A percentile compares a stretch with the other conserved stretches of the same genome.
phyloP scores from a whole-genome alignment of 2,113 vertebrate species.

The Microtus pennsylvanicus region DNA sequence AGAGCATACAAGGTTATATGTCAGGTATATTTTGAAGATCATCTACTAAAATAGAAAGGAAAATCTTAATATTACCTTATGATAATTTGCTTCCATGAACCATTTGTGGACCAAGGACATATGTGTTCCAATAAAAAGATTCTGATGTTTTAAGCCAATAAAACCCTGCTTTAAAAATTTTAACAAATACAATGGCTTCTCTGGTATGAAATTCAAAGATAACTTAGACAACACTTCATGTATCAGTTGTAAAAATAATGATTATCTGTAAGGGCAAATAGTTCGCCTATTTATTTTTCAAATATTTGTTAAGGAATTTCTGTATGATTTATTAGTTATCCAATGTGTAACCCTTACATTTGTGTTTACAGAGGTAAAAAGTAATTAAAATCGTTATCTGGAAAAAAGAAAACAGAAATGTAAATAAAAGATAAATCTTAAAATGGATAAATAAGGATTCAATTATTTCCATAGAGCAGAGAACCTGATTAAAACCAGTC shows the following conservation, averaged over 20 bases:
- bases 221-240: neutral
- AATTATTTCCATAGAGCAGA: neutral
- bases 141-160: neutral
- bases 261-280: neutral
- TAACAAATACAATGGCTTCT: neutral
- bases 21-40: conserved; percentile 11
- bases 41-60: conserved; percentile 1
- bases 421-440: neutral
- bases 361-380: neutral
- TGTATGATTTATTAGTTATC: neutral
- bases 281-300: neutral
- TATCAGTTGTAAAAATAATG: neutral
- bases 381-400: neutral
- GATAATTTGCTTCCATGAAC: neutral
- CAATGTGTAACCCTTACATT: neutral
- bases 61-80: neutral
- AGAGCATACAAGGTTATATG: neutral
- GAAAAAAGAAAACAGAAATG: neutral
- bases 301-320: neutral
- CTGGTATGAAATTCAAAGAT: neutral
- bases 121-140: neutral
- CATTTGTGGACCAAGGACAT: neutral
- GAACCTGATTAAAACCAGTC: neutral
- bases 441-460: neutral
- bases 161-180: neutral